phyloP scores from a whole-genome alignment of 2,797 vertebrate genomes.

The Ptychobarbus kaznakovi region DNA sequence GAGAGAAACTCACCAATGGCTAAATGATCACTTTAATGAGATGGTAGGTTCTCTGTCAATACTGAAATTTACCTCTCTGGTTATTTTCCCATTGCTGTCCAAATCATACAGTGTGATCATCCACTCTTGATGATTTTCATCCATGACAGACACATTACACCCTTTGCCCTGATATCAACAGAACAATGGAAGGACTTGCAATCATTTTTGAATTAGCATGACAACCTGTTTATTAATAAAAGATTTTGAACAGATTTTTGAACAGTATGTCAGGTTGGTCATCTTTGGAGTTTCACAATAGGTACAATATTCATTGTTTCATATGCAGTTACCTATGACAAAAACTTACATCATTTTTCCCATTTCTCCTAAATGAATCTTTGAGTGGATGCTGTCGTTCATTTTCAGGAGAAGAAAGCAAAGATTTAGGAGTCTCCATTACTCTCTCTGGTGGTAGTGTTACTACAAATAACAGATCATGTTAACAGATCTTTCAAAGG shows the following conservation, averaged over 20 bases:
- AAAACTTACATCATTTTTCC: conserved; percentile 74
- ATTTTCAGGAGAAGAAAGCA: conserved; percentile 32
- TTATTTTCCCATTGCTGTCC: conserved; percentile 85
- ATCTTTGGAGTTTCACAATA: not conserved
- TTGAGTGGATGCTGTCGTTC: conserved; percentile 5
- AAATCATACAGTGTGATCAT: conserved; percentile 87
- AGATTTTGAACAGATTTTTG: not conserved
- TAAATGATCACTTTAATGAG: not conserved
- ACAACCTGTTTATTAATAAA: not conserved
- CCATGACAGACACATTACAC: conserved; percentile 80
- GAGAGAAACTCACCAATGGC: conserved; percentile 10
- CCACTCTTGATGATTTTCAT: conserved; percentile 85
- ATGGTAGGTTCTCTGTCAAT: not conserved
- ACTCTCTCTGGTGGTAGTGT: conserved; percentile 80
- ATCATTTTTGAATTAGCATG: not conserved
- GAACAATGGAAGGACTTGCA: not conserved
- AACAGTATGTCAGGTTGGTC: not conserved
- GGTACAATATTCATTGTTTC: not conserved
- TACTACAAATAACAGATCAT: conserved; percentile 67
- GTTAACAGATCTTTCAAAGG: not conserved
- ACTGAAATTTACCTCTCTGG: conserved; percentile 77
- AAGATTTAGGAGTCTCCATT: conserved; percentile 30
- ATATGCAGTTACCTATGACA: conserved; percentile 18
- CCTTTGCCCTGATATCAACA: conserved; percentile 77
- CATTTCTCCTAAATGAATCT: conserved; percentile 21